Conservation (phyloP, 2,888 invertebrate genomes). For the Cosmia pyralina region DNA sequence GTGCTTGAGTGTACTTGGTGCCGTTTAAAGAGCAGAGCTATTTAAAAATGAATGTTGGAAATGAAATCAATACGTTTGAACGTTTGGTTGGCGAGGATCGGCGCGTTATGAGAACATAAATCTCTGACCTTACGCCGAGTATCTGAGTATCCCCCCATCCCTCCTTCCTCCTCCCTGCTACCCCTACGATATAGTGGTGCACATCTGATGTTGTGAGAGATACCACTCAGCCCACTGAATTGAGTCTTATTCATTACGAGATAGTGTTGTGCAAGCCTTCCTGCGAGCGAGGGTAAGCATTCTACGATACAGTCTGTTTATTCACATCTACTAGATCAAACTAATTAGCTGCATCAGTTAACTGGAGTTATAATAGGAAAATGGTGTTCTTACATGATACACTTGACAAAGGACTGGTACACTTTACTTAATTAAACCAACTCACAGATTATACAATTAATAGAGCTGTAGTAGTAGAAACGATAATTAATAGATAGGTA, state of each 20-base stretch:
- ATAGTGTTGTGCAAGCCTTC: conserved; percentile 69
- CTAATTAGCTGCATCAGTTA: conserved; percentile 63
- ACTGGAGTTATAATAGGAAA: conserved; percentile 49
- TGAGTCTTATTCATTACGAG: conserved; percentile 80
- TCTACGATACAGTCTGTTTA: conserved; percentile 57
- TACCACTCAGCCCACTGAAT: conserved; percentile 75
- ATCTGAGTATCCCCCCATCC: conserved; percentile 54
- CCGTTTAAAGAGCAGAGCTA: conserved; percentile 65
- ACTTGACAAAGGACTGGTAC: not conserved
- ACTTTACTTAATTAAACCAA: conserved; percentile 8
- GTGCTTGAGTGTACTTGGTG: conserved; percentile 33
- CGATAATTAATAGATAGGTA: not conserved
- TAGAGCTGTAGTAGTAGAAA: not conserved
- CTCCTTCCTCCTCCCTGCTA: conserved; percentile 58
- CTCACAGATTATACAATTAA: not conserved
- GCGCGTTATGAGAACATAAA: conserved; percentile 88
- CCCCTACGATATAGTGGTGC: conserved; percentile 76
- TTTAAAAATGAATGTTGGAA: conserved; percentile 85
- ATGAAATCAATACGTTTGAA: conserved; percentile 86
- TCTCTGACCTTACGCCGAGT: conserved; percentile 82
- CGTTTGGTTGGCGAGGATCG: conserved; percentile 82
- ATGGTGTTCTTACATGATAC: conserved; percentile 6
- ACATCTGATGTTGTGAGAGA: conserved; percentile 80
- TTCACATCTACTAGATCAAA: conserved; percentile 61
- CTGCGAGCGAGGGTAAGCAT: conserved; percentile 59